These are phyloP conservation scores for Carassius gibelio DNA, from an alignment of 2,113 vertebrate genomes.

Conservation along the genomic window DNA sequence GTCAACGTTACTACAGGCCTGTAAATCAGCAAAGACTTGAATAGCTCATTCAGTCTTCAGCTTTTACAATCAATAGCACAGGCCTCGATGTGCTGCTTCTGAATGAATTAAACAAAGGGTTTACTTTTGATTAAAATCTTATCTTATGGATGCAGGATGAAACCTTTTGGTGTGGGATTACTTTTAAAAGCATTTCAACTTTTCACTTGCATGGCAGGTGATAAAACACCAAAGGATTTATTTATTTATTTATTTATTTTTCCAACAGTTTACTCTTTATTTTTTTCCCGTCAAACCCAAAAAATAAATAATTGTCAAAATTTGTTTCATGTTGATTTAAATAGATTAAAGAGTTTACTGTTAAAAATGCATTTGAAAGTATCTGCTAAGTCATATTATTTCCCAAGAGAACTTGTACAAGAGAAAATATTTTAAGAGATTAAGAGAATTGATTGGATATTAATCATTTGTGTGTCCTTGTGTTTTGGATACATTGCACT, in stretches of 20 bases:
- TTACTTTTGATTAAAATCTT: not conserved
- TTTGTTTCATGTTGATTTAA: too few species aligned
- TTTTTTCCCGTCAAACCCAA: too few species aligned
- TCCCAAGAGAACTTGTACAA: not conserved
- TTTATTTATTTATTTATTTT: too few species aligned
- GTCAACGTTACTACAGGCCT: not conserved
- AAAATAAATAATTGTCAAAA: too few species aligned
- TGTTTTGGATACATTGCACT: not conserved
- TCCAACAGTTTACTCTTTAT: too few species aligned
- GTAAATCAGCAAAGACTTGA: not conserved
- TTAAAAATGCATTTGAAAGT: too few species aligned
- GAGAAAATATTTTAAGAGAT: too few species aligned
- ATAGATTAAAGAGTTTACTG: too few species aligned
- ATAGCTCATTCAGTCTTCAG: not conserved
- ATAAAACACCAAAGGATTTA: not conserved
- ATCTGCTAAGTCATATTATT: not conserved
- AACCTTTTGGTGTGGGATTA: not conserved
- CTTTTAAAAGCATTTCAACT: not conserved
- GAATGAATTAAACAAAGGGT: not conserved
- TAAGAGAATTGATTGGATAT: not conserved
- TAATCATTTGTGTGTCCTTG: not conserved
- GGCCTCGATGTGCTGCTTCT: not conserved
- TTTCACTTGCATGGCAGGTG: not conserved
- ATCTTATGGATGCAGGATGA: not conserved
- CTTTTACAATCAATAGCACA: not conserved